Evolutionary conservation across 1,140 invertebrate species (phyloP).

Genomic region (Episyrphus balteatus): DNA sequence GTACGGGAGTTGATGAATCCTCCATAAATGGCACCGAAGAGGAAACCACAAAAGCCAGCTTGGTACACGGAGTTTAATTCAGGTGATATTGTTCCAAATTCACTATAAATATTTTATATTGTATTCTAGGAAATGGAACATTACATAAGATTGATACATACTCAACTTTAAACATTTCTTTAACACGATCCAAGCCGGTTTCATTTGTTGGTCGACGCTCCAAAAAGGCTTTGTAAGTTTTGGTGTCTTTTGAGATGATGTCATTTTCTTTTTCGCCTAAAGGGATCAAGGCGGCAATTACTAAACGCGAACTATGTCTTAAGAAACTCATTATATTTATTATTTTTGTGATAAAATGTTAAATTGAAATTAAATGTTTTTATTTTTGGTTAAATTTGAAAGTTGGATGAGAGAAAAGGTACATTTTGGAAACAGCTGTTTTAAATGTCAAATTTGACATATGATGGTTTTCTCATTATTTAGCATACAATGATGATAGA

Average conservation of each 20-base stretch:
- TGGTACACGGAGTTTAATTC: slow-evolving; percentile 49
- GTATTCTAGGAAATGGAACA: neutral
- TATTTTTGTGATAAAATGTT: too few relatives aligned
- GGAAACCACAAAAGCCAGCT: slow-evolving; percentile 40
- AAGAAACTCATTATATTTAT: slow-evolving; percentile 31
- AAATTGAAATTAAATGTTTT: too few relatives aligned
- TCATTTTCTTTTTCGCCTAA: slow-evolving; percentile 11
- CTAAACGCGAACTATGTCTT: slow-evolving; percentile 12
- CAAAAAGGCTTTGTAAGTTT: slow-evolving; percentile 26
- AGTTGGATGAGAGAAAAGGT: too few relatives aligned
- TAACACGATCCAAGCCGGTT: slow-evolving; percentile 40
- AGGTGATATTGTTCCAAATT: slow-evolving; percentile 44
- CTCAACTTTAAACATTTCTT: slow-evolving; percentile 38
- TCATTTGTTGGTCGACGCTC: slow-evolving; percentile 14
- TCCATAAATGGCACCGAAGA: slow-evolving; percentile 50
- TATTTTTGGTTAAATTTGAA: too few relatives aligned
- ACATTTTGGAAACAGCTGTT: too few relatives aligned
- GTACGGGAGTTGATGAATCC: slow-evolving; percentile 45
- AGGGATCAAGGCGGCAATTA: slow-evolving; percentile 21
- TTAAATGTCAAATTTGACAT: too few relatives aligned
- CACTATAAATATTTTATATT: slow-evolving; percentile 41
- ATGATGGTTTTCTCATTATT: too few relatives aligned
- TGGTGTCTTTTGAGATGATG: slow-evolving; percentile 19
- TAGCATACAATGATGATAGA: too few relatives aligned
- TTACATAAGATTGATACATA: slow-evolving; percentile 19